Percentiles rank a stretch among this genome's conserved stretches.
These are phyloP conservation scores for Corapipo altera DNA, from an alignment of 2,113 vertebrate genomes.

Conservation along the genomic window DNA sequence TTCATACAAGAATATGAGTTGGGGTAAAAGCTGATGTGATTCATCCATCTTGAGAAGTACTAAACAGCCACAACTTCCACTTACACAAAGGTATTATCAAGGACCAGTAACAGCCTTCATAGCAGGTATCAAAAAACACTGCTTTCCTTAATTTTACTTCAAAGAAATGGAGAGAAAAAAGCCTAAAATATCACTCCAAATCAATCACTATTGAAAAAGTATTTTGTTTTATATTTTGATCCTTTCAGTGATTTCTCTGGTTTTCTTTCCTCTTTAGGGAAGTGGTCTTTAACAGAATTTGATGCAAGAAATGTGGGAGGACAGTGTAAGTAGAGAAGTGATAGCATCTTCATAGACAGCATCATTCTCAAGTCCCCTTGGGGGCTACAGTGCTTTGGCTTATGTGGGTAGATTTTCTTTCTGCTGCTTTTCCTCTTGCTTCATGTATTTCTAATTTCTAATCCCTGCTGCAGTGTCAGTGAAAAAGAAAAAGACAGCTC, in stretches of 20 bases:
- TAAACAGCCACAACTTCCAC: neutral
- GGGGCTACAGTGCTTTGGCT: neutral
- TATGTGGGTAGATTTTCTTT: neutral
- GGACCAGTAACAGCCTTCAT: neutral
- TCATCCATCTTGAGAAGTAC: neutral
- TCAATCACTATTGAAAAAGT: neutral
- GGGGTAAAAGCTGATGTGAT: neutral
- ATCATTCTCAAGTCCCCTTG: neutral
- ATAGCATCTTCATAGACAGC: neutral
- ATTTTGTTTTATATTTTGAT: neutral
- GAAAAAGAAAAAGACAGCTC: neutral
- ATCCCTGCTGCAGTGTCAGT: neutral
- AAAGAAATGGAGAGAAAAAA: neutral
- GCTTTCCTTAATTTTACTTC: neutral
- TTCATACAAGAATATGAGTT: neutral
- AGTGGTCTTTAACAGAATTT: neutral
- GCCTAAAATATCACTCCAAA: neutral
- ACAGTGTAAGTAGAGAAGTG: neutral
- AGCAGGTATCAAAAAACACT: neutral
- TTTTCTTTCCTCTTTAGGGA: neutral
- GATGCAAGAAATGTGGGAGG: neutral
- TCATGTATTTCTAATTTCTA: neutral
- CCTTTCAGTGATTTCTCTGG: neutral
- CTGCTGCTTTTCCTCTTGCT: neutral
- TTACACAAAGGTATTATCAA: neutral